A percentile compares a stretch with the other conserved stretches of the same genome.
These are phyloP conservation scores for Gymnothorax reevesii DNA, from an alignment of 2,797 vertebrate species.

Conservation along the genomic window DNA sequence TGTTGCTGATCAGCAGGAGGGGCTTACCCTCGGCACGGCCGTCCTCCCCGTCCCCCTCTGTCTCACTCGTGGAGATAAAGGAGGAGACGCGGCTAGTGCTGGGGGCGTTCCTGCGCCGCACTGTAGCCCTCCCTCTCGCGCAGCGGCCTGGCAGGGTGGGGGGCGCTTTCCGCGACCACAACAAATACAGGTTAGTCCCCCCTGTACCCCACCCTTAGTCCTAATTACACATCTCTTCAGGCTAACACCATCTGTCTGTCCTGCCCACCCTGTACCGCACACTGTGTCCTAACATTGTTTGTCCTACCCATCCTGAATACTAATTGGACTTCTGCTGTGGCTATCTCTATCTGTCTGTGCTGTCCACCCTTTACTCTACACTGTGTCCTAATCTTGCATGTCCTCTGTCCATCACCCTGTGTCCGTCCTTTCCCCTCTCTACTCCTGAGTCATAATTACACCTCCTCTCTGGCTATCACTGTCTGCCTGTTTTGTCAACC, in stretches of 20 bases:
- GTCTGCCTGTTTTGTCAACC: too few species aligned
- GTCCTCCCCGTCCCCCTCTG: constrained; percentile 56
- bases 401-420: too few species aligned
- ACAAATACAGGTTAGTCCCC: constrained; percentile 68
- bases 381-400: too few species aligned
- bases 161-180: constrained; percentile 67
- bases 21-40: neutral
- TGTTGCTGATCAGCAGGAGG: constrained; percentile 48
- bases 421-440: too few species aligned
- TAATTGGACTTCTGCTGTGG: neutral
- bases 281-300: too few species aligned
- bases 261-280: too few species aligned
- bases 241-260: neutral
- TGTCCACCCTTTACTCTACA: too few species aligned
- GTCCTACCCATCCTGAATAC: neutral
- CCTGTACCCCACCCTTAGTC: neutral
- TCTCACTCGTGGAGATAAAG: constrained; percentile 70
- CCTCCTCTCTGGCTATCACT: too few species aligned
- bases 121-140: constrained; percentile 43
- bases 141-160: constrained; percentile 68
- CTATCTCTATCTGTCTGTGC: neutral
- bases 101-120: constrained; percentile 74
- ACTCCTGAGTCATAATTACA: too few species aligned
- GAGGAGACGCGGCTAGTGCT: constrained; percentile 77
- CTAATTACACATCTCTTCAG: neutral